Evolutionary conservation across 2,888 invertebrate species (phyloP), one percentile per base, ranked within the genome.

Genomic region (Nyleta sp.): DNA sequence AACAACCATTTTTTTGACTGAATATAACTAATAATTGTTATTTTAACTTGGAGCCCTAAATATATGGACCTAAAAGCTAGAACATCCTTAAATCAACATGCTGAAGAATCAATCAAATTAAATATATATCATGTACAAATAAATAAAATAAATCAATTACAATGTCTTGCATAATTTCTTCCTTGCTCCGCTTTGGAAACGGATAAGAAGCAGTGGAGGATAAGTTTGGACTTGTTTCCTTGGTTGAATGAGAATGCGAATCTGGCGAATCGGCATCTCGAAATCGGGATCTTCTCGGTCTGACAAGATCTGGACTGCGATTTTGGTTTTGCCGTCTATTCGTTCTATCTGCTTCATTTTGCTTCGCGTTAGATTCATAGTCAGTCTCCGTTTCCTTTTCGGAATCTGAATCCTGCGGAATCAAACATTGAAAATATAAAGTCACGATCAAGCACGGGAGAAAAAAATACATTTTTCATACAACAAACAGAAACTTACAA

Each of bases 151-250:
- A 42, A 42, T 5, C 78, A 90, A 91, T 91, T 88, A 95, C 95
- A 91, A 95, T 92, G 91, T 95, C 95, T 89, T 94, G 94, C 90
- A 94, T 91, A 64, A 93, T 91, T 86, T 95, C 94, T 85, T 94
- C 94, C 76, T 91, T 92, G 68, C 91, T 92, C 86, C 91, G 92
- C 87, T 91, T 91, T 62, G 88, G 88, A 22, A 77, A 76, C 44
- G 70, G 17, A n/a, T 83, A 38, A 22, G 77, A 50, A 11, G 79
- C 35, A 22, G 82, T 65, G 64, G 86, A 57, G 78, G 83, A 13
- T 62, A 53, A 59, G 44, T 38, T 73, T 17, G 90, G 87, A 81
- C 86, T 89, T 62, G 83, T 86, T 48, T 89, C 89, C 42, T 83
- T 84, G 2, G 73, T 67, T n/a, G 79, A 64, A 20, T 84, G 84